Evolutionary conservation across 1,140 invertebrate genomes (phyloP), one percentile per base, ranked within the genome.

Genomic region (Pseudobourletiella spinata): DNA sequence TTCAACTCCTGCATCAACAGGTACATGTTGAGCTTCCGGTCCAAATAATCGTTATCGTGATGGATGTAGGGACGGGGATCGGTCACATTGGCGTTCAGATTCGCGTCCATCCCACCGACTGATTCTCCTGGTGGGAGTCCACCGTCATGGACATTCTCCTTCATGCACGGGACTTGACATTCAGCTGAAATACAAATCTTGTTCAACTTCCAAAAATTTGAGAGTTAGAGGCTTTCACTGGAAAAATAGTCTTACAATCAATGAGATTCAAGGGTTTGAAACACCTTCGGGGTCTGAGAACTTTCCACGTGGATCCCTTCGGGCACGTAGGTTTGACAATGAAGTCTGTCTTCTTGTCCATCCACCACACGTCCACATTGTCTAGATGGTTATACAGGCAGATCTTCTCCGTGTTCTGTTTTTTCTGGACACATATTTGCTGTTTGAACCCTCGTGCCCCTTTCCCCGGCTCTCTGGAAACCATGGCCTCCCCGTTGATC

Each of bases 1-100:
- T 18, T 32, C 2, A 35, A 6, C 29, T 55, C 52, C 32, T 39
- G 28, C 11, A 32, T 3, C 28, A 32, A n/a, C 52, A 6, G 20
- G 25, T 65, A 65, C n/a, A 51, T 50, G n/a, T 61, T 51, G 48
- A 65, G 51, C 29, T 65, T 65, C 18, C 64, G 44, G 35, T 65
- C 59, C 3, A 61, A 25, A 26, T 39, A 65, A 15, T 39, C 30
- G 26, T 62, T 65, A 16, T 65, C 64, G 29, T 61, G 59, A 30
- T 59, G 54, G 16, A 44, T 28, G 30, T 61, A 61, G 11, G 56
- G 52, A 4, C 39, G 15, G 1, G 59, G 55, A 28, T 65, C 39
- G 11, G 46, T 58, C n/a, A 55, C 26, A 42, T 61, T 42, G 18
- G 32, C 24, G 3, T 63, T 50, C 15, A 58, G 57, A 24, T 63